Evolutionary conservation across 2,797 vertebrate genomes (phyloP), one percentile per base, ranked within the genome.

Genomic region (Tokudaia tokunoshimensis): DNA sequence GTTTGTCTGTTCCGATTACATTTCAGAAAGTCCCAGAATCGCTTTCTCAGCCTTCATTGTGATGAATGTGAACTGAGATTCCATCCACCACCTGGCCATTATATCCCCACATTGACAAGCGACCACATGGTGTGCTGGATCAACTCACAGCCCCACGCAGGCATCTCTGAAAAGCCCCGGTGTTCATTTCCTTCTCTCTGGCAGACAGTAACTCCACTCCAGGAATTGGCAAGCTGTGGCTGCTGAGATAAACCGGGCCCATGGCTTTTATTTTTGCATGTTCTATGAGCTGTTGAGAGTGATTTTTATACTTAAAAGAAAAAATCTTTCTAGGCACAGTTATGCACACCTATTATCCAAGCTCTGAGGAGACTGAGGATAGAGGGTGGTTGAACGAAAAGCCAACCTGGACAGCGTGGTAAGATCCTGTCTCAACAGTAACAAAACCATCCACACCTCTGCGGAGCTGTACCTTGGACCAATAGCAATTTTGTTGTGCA

Each of bases 21-120:
- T 59, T 90, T 91, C 34, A 63, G 52, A 96, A 88, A 81, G 47
- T 29, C 65, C 47, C 47, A 70, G 90, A 65, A 63, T n/a, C 24
- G n/a, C 10, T 34, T 24, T 20, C 47, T n/a, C 52, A 29, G 63
- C 47, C 65, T 86, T 52, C 83, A n/a, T 20, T 70, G 61, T 67
- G 61, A 50, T 67, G 61, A n/a, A 50, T 22, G 17, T 85, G 83
- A 85, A 34, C 29, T 13, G 65, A 65, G 44, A 85, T 12, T 14
- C 41, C 61, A 50, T 85, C 86, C n/a, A 59, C 52, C 65, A 24
- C 65, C 65, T 72, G 65, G 50, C 67, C 15, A 7, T 44, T 74
- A 3, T 29, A 63, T 13, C 63, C 63, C 6, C 50, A 10, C 20
- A 17, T 47, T 15, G 55, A 50, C 57, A 74, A 57, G 67, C 34